Conservation (phyloP, 2,888 invertebrate species). For the Drosophila hamatofila region DNA sequence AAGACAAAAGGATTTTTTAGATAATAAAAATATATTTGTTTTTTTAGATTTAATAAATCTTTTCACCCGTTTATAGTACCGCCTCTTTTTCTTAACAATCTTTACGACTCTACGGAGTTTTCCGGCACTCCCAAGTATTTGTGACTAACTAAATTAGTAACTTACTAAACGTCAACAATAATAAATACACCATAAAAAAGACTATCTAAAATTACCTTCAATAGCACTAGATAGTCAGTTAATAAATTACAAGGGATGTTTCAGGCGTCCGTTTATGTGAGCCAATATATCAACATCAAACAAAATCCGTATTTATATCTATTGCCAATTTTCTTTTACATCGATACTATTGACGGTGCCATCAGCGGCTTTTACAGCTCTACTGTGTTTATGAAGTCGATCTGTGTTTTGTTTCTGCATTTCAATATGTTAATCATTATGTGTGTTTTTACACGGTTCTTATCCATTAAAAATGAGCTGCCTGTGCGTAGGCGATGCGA, state of each 20-base stretch:
- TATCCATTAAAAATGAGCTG: conserved; percentile 28
- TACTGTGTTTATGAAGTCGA: neutral
- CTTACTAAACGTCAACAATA: no score
- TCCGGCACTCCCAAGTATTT: no score
- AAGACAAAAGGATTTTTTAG: no score
- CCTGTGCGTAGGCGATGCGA: conserved; percentile 51
- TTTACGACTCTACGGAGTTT: no score
- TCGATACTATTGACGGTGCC: neutral
- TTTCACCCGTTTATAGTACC: no score
- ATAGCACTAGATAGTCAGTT: no score
- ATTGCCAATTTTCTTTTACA: neutral
- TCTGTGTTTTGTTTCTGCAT: neutral
- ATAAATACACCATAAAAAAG: neutral
- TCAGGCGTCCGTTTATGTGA: neutral
- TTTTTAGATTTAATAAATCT: no score
- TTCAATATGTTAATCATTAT: neutral
- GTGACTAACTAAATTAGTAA: no score
- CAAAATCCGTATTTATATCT: neutral
- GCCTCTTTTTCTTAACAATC: no score
- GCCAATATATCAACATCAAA: neutral
- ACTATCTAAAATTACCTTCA: neutral
- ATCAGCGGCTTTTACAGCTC: neutral
- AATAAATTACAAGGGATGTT: neutral
- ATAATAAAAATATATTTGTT: no score
- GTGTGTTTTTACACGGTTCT: neutral